Percentiles rank a stretch among this genome's conserved stretches.
Conservation (phyloP, 2,113 vertebrate genomes). For the Pteronura brasiliensis region DNA sequence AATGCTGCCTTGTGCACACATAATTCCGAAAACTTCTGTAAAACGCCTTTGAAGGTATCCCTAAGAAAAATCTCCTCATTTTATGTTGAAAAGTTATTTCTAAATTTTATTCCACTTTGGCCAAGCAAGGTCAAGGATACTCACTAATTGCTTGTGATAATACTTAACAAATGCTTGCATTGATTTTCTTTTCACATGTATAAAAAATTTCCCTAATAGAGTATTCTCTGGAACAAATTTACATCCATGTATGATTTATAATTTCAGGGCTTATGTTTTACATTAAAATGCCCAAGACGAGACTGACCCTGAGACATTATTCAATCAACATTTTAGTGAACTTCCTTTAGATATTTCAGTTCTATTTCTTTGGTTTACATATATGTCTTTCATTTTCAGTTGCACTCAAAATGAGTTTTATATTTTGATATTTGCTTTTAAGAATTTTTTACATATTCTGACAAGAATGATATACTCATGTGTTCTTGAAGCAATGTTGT, state of each 20-base stretch:
- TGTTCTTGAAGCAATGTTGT: not conserved
- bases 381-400: not conserved
- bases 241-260: not conserved
- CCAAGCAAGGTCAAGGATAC: not conserved
- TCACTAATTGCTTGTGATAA: not conserved
- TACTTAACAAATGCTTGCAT: not conserved
- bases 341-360: not conserved
- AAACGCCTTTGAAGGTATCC: not conserved
- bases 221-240: conserved; percentile 1
- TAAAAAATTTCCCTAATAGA: not conserved
- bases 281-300: not conserved
- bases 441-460: not conserved
- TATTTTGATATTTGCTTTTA: not conserved
- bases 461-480: not conserved
- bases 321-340: not conserved
- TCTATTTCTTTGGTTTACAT: not conserved
- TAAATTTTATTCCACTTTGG: conserved; percentile 17
- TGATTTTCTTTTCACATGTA: conserved; percentile 1
- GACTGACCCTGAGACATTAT: not conserved
- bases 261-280: conserved; percentile 21
- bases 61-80: not conserved
- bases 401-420: not conserved
- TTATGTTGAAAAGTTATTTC: conserved; percentile 2
- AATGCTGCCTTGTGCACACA: not conserved
- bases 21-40: conserved; percentile 23